Evolutionary conservation across 2,888 invertebrate species (phyloP).

Genomic region (Aspidapion aeneum): DNA sequence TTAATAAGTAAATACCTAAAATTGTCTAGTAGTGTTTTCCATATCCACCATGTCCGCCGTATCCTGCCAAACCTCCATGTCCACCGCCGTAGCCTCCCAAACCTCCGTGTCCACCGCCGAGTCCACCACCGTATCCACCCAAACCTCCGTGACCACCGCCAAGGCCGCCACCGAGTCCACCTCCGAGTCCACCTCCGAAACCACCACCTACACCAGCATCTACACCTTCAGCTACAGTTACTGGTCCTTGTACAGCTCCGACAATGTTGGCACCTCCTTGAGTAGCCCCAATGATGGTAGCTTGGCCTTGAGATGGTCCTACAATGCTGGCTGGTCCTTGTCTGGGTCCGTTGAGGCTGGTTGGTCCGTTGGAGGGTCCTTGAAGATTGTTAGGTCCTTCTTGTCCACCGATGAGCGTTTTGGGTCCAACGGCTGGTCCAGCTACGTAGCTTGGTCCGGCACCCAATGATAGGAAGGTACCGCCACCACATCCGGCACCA

Average conservation of each 20-base stretch:
- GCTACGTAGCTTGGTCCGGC: constrained; percentile 1
- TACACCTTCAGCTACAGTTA: constrained; percentile 22
- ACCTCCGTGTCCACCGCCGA: constrained; percentile 18
- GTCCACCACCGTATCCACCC: constrained; percentile 14
- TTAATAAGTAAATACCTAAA: background rate
- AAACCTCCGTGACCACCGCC: constrained; percentile 16
- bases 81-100: constrained; percentile 21
- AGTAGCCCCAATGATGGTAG: constrained; percentile 26
- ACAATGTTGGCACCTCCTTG: constrained; percentile 27
- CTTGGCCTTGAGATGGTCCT: constrained; percentile 25
- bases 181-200: constrained; percentile 25
- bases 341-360: constrained; percentile 26
- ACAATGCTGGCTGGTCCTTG: constrained; percentile 25
- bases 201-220: constrained; percentile 21
- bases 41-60: constrained; percentile 17
- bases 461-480: constrained; percentile 3
- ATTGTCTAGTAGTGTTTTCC: background rate
- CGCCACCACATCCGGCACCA: constrained; percentile 21
- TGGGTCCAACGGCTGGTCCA: constrained; percentile 2
- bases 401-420: constrained; percentile 16
- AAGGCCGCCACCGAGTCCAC: constrained; percentile 21
- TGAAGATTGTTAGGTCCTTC: constrained; percentile 26
- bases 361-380: constrained; percentile 27
- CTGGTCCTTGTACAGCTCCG: constrained; percentile 27
- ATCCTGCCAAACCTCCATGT: constrained; percentile 11